Evolutionary conservation across 37 sponge, comb jelly and placozoan genomes (phyloP).

Genomic region (Lycopodina hypogea): DNA sequence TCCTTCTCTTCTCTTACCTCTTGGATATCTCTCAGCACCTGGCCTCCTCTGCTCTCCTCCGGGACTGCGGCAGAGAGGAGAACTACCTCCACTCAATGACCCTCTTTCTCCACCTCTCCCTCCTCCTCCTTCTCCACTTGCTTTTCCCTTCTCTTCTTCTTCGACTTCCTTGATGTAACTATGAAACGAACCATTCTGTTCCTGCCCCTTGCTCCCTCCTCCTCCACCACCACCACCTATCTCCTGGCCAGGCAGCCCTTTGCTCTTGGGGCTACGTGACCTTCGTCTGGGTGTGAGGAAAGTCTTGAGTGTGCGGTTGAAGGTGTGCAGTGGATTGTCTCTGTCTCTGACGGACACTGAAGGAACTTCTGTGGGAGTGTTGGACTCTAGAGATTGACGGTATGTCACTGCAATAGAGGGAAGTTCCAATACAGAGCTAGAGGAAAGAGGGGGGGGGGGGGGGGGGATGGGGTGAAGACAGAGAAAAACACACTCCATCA

Average conservation of each 20-base stretch:
- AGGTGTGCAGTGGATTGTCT: slow-evolving; percentile 7
- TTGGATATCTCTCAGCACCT: neutral
- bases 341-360: neutral
- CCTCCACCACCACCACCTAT: neutral
- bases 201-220: neutral
- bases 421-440: slow-evolving; percentile 22
- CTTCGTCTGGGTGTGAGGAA: slow-evolving; percentile 1
- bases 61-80: neutral
- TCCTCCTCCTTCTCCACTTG: slow-evolving; percentile 5
- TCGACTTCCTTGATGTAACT: neutral
- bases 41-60: neutral
- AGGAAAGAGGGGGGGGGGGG: neutral
- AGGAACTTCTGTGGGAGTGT: neutral
- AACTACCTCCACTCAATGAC: neutral
- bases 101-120: neutral
- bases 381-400: neutral
- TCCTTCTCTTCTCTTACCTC: neutral
- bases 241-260: too few relatives aligned
- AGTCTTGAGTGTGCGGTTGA: slow-evolving; percentile 1
- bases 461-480: neutral
- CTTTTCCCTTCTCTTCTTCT: neutral
- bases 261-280: neutral
- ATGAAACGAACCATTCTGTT: neutral
- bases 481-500: too few relatives aligned
- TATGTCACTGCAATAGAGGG: slow-evolving; percentile 39